Conservation (phyloP, 2,888 invertebrate genomes). For the Athalia rosae region DNA sequence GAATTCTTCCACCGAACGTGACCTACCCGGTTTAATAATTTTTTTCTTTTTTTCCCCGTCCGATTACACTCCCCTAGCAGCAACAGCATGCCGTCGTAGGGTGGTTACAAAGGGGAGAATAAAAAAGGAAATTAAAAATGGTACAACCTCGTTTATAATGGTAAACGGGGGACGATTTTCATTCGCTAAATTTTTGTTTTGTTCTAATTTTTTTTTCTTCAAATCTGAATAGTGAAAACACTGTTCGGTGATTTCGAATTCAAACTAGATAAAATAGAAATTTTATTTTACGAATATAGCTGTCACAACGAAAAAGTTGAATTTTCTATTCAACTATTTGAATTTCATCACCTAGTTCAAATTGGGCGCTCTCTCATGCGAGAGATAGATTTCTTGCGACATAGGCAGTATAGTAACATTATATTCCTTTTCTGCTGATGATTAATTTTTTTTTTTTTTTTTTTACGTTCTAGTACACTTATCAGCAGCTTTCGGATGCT, state of each 20-base stretch:
- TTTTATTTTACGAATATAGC: too few species aligned
- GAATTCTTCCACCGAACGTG: constrained; percentile 17
- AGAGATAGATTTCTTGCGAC: constrained; percentile 32
- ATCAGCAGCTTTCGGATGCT: constrained; percentile 35
- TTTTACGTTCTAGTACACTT: constrained; percentile 20
- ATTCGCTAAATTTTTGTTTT: constrained; percentile 7
- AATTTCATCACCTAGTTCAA: neutral
- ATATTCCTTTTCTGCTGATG: neutral
- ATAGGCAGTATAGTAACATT: neutral
- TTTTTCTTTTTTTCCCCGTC: constrained; percentile 43
- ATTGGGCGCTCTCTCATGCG: neutral
- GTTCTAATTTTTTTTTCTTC: neutral
- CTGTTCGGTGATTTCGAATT: too few species aligned
- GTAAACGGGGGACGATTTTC: neutral
- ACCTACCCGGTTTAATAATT: constrained; percentile 44
- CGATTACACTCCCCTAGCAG: constrained; percentile 42
- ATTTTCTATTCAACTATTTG: neutral
- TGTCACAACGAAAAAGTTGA: too few species aligned
- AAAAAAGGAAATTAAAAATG: constrained; percentile 1
- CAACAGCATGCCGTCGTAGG: constrained; percentile 46
- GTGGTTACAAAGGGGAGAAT: constrained; percentile 31
- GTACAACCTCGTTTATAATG: constrained; percentile 17
- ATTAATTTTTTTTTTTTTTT: constrained; percentile 7
- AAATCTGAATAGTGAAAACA: too few species aligned
- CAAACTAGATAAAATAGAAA: too few species aligned